phyloP scores from a whole-genome alignment of 30 jellyfish, hydroid and myxozoan genomes.

The Clytia hemisphaerica region DNA sequence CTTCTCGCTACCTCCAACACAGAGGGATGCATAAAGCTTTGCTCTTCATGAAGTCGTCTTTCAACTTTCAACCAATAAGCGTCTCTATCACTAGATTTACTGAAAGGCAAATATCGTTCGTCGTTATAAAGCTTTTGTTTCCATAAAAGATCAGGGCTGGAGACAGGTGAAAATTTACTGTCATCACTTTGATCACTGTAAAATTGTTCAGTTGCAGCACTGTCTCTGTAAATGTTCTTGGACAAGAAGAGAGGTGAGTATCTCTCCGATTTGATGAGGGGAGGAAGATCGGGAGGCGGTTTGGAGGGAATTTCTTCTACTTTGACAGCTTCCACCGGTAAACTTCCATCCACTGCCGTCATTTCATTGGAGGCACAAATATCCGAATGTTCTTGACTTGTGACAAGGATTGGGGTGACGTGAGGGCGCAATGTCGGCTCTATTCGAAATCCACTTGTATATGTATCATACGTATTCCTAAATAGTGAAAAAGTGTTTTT shows the following conservation, averaged over 20 bases:
- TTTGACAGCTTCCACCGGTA: neutral
- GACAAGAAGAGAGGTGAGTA: neutral
- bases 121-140: too few relatives aligned
- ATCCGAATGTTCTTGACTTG: conserved; percentile 1
- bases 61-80: too few relatives aligned
- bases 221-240: neutral
- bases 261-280: too few relatives aligned
- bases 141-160: conserved; percentile 11
- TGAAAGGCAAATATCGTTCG: too few relatives aligned
- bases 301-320: neutral
- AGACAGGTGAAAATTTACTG: conserved; percentile 14
- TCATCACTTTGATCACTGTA: conserved; percentile 12
- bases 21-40: too few relatives aligned
- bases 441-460: conserved; percentile 54
- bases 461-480: neutral
- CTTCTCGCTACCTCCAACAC: too few relatives aligned
- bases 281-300: neutral
- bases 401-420: conserved; percentile 72
- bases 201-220: neutral
- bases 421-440: conserved; percentile 91
- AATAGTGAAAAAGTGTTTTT: neutral
- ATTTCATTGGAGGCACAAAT: neutral
- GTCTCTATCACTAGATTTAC: too few relatives aligned
- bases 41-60: too few relatives aligned
- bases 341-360: neutral